These are phyloP conservation scores for Drepanosiphum platanoidis DNA, from an alignment of 2,888 invertebrate genomes.

Conservation along the genomic window DNA sequence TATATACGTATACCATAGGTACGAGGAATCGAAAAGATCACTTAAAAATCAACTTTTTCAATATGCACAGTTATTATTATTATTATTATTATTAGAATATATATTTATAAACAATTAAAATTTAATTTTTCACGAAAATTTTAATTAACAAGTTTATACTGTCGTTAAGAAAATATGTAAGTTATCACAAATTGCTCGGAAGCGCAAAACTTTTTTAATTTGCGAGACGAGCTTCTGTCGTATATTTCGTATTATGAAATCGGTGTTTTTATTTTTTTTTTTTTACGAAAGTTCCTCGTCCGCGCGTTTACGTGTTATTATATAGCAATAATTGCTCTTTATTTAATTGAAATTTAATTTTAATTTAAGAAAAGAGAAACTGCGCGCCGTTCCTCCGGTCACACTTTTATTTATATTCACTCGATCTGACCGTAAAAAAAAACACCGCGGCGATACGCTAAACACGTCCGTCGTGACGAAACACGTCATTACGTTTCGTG, in stretches of 20 bases:
- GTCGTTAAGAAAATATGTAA: slow-evolving; percentile 35
- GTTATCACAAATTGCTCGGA: slow-evolving; percentile 38
- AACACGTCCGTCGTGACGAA: too few species aligned
- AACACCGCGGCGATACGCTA: too few species aligned
- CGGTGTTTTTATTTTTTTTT: slow-evolving; percentile 6
- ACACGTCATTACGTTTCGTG: too few species aligned
- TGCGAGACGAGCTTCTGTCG: slow-evolving; percentile 26
- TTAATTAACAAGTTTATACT: slow-evolving; percentile 46
- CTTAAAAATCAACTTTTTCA: slow-evolving; percentile 20
- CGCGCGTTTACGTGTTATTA: too few species aligned
- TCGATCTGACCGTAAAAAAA: too few species aligned
- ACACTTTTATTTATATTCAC: too few species aligned
- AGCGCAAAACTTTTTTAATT: slow-evolving; percentile 54
- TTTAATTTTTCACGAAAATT: slow-evolving; percentile 15
- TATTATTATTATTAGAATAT: too few species aligned
- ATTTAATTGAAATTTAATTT: slow-evolving; percentile 44
- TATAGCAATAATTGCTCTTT: slow-evolving; percentile 27
- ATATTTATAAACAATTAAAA: slow-evolving; percentile 20
- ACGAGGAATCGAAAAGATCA: too few species aligned
- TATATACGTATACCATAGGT: neutral
- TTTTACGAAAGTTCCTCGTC: slow-evolving; percentile 34
- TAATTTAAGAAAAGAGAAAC: slow-evolving; percentile 21
- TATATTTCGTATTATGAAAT: slow-evolving; percentile 31
- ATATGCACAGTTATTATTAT: neutral
- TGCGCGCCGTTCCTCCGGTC: too few species aligned